A percentile compares a stretch with the other conserved stretches of the same genome.
Evolutionary conservation across 2,797 vertebrate genomes (phyloP).

Genomic region (Setipinna tenuifilis): DNA sequence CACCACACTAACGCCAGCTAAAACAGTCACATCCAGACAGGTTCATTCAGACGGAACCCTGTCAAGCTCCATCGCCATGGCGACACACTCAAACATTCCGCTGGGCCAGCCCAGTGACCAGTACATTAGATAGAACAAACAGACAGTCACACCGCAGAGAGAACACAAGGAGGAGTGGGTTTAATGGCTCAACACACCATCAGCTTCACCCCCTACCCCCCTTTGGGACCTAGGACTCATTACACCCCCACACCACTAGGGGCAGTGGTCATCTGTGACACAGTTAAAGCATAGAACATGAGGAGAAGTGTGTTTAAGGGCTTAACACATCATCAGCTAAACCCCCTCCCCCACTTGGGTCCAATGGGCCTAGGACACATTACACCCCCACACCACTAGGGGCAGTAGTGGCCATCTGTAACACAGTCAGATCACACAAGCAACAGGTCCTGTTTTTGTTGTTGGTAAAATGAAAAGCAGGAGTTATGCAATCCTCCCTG

Average conservation of each 20-base stretch:
- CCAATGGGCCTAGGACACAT: background rate
- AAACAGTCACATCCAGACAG: background rate
- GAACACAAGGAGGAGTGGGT: slow-evolving; percentile 17
- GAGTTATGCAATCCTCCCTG: background rate
- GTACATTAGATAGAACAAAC: background rate
- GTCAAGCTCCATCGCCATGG: background rate
- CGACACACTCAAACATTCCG: background rate
- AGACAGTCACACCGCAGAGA: background rate
- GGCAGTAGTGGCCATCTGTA: slow-evolving; percentile 30
- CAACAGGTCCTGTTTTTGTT: background rate
- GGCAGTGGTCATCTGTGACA: slow-evolving; percentile 26
- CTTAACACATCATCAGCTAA: too few relatives aligned
- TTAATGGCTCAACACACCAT: too few relatives aligned
- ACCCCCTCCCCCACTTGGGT: too few relatives aligned
- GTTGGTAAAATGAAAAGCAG: background rate
- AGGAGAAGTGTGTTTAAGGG: slow-evolving; percentile 9
- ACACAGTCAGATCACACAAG: too few relatives aligned
- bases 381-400: slow-evolving; percentile 44
- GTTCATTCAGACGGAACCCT: background rate
- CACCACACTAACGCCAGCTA: too few relatives aligned
- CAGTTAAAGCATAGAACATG: background rate
- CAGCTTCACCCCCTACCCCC: too few relatives aligned
- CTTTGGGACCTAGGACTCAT: too few relatives aligned
- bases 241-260: slow-evolving; percentile 40
- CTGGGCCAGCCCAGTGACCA: background rate